A percentile compares a stretch with the other conserved stretches of the same genome.
These are phyloP conservation scores for Drosophila diplacantha DNA, from an alignment of 2,888 invertebrate genomes.

Conservation along the genomic window DNA sequence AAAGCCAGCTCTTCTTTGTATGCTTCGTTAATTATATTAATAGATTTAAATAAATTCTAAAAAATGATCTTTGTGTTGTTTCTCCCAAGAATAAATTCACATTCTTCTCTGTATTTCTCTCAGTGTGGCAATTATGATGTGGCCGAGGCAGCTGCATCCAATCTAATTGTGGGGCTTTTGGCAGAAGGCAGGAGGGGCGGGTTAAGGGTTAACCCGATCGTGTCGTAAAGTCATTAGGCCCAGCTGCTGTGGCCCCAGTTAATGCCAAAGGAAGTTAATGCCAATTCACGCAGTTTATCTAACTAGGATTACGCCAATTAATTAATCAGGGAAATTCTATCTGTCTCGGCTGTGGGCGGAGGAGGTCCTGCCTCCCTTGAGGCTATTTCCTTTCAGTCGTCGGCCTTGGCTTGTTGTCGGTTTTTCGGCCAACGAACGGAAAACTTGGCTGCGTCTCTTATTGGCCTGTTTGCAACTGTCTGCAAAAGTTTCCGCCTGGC, in stretches of 20 bases:
- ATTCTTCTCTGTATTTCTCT: not conserved
- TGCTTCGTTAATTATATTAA: not conserved
- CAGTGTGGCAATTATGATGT: conserved; percentile 41
- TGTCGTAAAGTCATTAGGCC: conserved; percentile 19
- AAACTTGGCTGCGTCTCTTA: conserved; percentile 39
- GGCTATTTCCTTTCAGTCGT: conserved; percentile 28
- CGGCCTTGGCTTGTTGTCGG: conserved; percentile 28
- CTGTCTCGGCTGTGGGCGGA: conserved; percentile 4
- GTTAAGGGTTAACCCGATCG: conserved; percentile 20
- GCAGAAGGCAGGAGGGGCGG: not conserved
- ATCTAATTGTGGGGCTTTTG: conserved; percentile 10
- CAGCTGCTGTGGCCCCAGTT: conserved; percentile 43
- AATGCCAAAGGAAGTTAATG: conserved; percentile 18
- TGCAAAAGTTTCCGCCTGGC: conserved; percentile 33
- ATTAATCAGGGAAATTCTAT: conserved; percentile 53
- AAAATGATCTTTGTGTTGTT: not conserved
- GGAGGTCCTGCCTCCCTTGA: not conserved
- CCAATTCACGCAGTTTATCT: conserved; percentile 58
- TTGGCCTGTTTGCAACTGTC: conserved; percentile 34
- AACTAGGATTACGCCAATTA: conserved; percentile 58
- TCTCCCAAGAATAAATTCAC: not conserved
- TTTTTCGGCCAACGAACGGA: conserved; percentile 20
- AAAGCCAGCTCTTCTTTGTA: not conserved
- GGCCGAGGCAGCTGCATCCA: conserved; percentile 19
- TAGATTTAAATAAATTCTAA: too few species aligned